A percentile compares a stretch with the other conserved stretches of the same genome.
These are phyloP conservation scores for Andinoacara biseriatus DNA, from an alignment of 2,113 vertebrate species.

Conservation along the genomic window DNA sequence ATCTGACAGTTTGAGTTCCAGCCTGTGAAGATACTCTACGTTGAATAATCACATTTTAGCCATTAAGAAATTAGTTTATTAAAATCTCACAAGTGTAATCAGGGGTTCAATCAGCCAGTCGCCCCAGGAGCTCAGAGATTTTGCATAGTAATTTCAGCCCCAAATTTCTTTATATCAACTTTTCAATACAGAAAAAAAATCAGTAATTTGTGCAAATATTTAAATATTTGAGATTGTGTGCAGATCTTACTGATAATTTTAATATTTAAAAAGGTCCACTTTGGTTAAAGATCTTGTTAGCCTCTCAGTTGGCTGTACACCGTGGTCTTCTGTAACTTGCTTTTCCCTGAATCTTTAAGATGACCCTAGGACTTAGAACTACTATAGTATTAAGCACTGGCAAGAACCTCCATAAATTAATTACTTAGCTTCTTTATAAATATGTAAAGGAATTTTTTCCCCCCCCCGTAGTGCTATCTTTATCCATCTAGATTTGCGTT, in stretches of 20 bases:
- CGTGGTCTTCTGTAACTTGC: background rate
- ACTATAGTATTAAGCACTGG: background rate
- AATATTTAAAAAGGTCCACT: background rate
- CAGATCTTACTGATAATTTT: background rate
- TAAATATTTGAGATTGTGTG: background rate
- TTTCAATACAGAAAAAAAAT: background rate
- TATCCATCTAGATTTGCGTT: background rate
- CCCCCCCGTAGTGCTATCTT: background rate
- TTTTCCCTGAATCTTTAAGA: background rate
- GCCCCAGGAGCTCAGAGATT: background rate
- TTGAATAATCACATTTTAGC: conserved; percentile 18
- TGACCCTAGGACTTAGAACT: background rate
- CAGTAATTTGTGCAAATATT: background rate
- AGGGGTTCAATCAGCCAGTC: conserved; percentile 15
- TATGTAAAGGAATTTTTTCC: background rate
- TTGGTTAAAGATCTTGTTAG: background rate
- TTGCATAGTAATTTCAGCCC: background rate
- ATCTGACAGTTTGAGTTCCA: conserved; percentile 13
- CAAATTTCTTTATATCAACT: conserved; percentile 5
- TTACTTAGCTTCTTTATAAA: background rate
- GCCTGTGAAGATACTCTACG: background rate
- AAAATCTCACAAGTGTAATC: conserved; percentile 7
- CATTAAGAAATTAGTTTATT: background rate
- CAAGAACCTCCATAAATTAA: background rate
- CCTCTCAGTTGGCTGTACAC: background rate